A percentile compares a stretch with the other conserved stretches of the same genome.
Evolutionary conservation across 2,113 vertebrate species (phyloP).

Genomic region (Speoplatyrhinus poulsoni): DNA sequence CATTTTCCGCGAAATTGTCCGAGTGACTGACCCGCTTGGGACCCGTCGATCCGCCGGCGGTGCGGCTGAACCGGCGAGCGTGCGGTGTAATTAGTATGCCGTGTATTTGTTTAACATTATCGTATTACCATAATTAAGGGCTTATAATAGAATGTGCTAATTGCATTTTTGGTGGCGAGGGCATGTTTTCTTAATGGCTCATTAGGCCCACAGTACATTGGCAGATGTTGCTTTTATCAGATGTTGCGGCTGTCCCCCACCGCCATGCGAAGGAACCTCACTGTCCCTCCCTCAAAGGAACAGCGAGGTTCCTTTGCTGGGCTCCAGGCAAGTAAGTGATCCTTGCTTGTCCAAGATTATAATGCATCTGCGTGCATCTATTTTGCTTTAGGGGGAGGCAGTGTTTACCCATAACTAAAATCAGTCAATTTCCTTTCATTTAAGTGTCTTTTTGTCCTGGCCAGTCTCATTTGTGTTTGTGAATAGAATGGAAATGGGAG

Average conservation of each 20-base stretch:
- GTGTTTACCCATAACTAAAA: conserved; percentile 60
- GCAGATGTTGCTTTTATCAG: conserved; percentile 70
- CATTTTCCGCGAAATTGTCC: conserved; percentile 73
- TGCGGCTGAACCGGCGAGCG: conserved; percentile 66
- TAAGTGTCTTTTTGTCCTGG: conserved; percentile 61
- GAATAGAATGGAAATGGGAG: conserved; percentile 73
- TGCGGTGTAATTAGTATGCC: conserved; percentile 72
- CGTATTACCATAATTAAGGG: conserved; percentile 81
- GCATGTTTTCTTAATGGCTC: conserved; percentile 80
- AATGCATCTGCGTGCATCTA: conserved; percentile 26
- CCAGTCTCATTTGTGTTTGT: conserved; percentile 66
- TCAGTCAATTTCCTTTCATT: conserved; percentile 71
- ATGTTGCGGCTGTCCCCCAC: too few relatives aligned
- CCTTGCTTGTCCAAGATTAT: conserved; percentile 46
- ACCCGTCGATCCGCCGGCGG: conserved; percentile 74
- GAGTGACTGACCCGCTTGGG: conserved; percentile 73
- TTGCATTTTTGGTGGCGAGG: conserved; percentile 81
- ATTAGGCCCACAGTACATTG: conserved; percentile 77
- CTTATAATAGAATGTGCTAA: conserved; percentile 82
- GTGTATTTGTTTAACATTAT: conserved; percentile 81
- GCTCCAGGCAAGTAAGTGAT: conserved; percentile 38
- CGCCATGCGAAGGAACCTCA: too few relatives aligned
- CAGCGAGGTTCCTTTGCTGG: conserved; percentile 31
- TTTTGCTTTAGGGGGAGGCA: background rate
- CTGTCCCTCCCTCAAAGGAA: conserved; percentile 44